These are phyloP conservation scores for Cydia strobilella DNA, from an alignment of 1,140 invertebrate species.

Conservation along the genomic window DNA sequence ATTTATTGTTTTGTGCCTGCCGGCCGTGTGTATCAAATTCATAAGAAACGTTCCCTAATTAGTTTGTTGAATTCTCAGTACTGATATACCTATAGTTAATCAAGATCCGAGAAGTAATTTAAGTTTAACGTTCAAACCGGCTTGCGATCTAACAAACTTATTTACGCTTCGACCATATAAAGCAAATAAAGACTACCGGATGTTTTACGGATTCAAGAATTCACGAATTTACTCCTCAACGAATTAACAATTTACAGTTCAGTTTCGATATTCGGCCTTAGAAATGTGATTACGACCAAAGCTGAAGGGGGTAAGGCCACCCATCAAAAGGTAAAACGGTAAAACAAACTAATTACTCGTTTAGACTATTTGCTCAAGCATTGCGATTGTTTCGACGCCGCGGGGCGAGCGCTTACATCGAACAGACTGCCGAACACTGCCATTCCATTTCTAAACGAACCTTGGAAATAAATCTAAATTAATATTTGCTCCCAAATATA, in stretches of 20 bases:
- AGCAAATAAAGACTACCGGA: conserved; percentile 9
- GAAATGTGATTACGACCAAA: conserved; percentile 10
- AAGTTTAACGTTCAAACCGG: background rate
- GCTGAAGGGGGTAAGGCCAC: conserved; percentile 17
- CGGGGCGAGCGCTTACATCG: conserved; percentile 18
- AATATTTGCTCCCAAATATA: conserved; percentile 21
- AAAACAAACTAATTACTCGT: conserved; percentile 73
- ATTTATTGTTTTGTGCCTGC: no score
- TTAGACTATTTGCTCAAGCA: conserved; percentile 68
- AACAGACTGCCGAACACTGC: conserved; percentile 1
- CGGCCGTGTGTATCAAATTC: background rate
- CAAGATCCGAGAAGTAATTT: conserved; percentile 10
- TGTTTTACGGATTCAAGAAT: background rate
- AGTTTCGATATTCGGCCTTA: conserved; percentile 17
- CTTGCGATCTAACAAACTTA: conserved; percentile 6
- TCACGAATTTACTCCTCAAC: background rate
- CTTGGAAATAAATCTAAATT: conserved; percentile 12
- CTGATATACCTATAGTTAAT: conserved; percentile 6
- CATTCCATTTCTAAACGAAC: background rate
- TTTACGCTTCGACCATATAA: conserved; percentile 14
- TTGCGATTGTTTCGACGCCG: conserved; percentile 64
- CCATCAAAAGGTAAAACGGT: conserved; percentile 51
- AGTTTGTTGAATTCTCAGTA: background rate
- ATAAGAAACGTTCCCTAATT: background rate
- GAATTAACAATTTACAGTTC: background rate